phyloP scores from a whole-genome alignment of 2,888 invertebrate species.

The Ormyrus thymus region DNA sequence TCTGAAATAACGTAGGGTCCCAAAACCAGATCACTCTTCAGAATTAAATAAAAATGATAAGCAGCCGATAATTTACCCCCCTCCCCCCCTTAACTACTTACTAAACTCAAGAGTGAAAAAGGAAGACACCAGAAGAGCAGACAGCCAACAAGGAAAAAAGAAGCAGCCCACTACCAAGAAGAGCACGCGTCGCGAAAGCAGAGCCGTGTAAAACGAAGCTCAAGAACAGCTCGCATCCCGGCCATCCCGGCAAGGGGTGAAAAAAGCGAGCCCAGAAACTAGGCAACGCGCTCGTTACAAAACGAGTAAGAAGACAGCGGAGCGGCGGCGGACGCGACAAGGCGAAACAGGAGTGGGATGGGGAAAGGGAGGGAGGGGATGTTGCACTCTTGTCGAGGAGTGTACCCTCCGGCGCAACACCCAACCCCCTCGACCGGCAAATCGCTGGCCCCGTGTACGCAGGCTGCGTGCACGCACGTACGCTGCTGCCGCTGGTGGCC shows the following conservation, averaged over 20 bases:
- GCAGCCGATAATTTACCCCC: too few species aligned
- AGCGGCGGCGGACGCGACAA: too few species aligned
- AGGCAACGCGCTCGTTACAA: not conserved
- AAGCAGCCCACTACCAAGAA: not conserved
- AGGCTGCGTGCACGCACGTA: not conserved
- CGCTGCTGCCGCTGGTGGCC: not conserved
- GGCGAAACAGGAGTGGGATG: not conserved
- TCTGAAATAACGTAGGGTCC: too few species aligned
- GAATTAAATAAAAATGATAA: too few species aligned
- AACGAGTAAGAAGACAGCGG: too few species aligned
- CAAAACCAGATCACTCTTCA: too few species aligned
- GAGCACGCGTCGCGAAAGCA: not conserved
- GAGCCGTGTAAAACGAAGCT: conserved; percentile 17
- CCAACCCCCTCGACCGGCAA: not conserved
- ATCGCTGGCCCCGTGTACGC: not conserved
- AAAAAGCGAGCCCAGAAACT: not conserved
- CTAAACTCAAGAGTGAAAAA: not conserved
- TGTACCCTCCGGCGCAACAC: conserved; percentile 14
- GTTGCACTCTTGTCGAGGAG: conserved; percentile 34
- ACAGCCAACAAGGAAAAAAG: not conserved
- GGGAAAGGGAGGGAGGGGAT: not conserved
- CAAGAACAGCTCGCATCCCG: not conserved
- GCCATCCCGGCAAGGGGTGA: not conserved
- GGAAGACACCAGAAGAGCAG: not conserved
- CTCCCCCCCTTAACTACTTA: too few species aligned